Evolutionary conservation across 2,888 invertebrate species (phyloP), one percentile per base, ranked within the genome.

Genomic region (Stictocephala bisonia): DNA sequence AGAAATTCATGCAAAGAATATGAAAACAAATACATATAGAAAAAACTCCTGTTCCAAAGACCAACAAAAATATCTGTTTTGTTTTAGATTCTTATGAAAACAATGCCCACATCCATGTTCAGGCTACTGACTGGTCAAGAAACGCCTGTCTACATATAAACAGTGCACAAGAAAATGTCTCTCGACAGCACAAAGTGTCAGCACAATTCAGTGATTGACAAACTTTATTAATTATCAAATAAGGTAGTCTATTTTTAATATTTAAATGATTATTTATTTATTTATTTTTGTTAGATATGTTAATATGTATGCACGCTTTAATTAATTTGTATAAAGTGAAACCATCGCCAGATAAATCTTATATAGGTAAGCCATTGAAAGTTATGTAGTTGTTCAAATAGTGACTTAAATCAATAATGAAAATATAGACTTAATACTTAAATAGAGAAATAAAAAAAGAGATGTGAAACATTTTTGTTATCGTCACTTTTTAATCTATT

Each of bases 21-120:
- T n/a, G n/a, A n/a, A n/a, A n/a, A n/a, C n/a, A n/a, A n/a, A n/a
- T n/a, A n/a, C n/a, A n/a, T n/a, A n/a, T n/a, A n/a, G n/a, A n/a
- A n/a, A n/a, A n/a, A n/a, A n/a, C n/a, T n/a, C n/a, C n/a, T n/a
- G n/a, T n/a, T n/a, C n/a, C n/a, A n/a, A n/a, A n/a, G n/a, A n/a
- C n/a, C n/a, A n/a, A n/a, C n/a, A n/a, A n/a, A n/a, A n/a, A n/a
- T n/a, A n/a, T n/a, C n/a, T n/a, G n/a, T n/a, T 70, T 69, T 77
- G 53, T 88, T 89, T 31, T 89, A 98, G 97, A 99, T 99, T 81
- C 90, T 98, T 81, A 99, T 99, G 99, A 99, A 99, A 87, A 99
- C 99, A 75, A 99, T 99, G 99, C 99, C 99, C 81, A 99, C 99
- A 79, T 99, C 99, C 79, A 99, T 99, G 97, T 99, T 98, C 88